Conservation (phyloP, 23 tunicate genomes). For the Halocynthia roretzi region DNA sequence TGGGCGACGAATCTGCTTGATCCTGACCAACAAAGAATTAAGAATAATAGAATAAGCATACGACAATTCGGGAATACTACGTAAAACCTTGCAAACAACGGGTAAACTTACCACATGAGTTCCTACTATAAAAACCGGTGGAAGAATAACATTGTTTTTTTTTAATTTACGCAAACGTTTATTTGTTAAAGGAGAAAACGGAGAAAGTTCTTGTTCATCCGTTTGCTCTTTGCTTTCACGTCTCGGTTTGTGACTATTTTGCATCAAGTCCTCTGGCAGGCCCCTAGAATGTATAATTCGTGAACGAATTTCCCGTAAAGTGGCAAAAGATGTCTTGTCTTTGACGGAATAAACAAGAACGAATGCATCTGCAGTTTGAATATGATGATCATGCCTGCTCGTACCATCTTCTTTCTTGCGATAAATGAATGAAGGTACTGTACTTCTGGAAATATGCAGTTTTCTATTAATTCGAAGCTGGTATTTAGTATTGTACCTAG, state of each 20-base stretch:
- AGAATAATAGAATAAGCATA: neutral
- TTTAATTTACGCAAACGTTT: too few relatives aligned
- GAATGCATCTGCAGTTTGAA: conserved; percentile 37
- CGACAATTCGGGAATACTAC: neutral
- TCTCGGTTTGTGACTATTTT: too few relatives aligned
- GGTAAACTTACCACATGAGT: conserved; percentile 59
- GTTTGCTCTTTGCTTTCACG: too few relatives aligned
- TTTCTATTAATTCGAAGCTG: too few relatives aligned
- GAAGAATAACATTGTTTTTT: neutral
- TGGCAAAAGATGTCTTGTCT: conserved; percentile 34
- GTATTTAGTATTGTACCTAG: too few relatives aligned
- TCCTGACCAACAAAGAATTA: too few relatives aligned
- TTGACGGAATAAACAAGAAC: conserved; percentile 46
- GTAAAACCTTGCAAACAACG: neutral
- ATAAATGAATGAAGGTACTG: conserved; percentile 27
- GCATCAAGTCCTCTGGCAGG: too few relatives aligned
- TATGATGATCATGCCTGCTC: neutral
- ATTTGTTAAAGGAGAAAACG: too few relatives aligned
- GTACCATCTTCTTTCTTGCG: conserved; percentile 9
- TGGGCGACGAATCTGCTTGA: too few relatives aligned
- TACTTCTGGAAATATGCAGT: neutral
- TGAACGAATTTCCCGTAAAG: conserved; percentile 34
- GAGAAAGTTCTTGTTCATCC: too few relatives aligned
- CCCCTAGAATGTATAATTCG: conserved; percentile 24
- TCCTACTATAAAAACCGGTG: conserved; percentile 59